Evolutionary conservation across 2,113 vertebrate species (phyloP), one percentile per base, ranked within the genome.

Genomic region (Indicator maculatus): DNA sequence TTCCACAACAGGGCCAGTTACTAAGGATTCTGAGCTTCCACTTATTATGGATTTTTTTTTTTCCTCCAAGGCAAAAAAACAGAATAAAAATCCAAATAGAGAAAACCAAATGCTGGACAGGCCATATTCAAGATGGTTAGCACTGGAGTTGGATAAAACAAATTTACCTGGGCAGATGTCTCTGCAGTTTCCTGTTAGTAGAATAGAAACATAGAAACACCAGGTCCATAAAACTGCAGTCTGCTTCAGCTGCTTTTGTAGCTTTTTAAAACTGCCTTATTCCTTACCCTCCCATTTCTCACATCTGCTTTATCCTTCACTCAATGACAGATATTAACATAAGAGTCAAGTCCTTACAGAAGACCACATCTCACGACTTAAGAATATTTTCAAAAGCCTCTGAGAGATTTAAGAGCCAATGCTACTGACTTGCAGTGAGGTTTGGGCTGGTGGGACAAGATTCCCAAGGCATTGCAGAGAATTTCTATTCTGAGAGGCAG

Each of bases 1-100:
- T 96, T 94, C 84, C 63, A 88, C 30, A 83, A 39, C 65, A 53
- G 47, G 69, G 78, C 28, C 79, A 96, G 50, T 65, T 81, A 65
- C 75, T 74, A 64, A 81, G 73, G 33, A 59, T 6, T 24, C 50
- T 52, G 50, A 52, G 50, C 50, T 24, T 24, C 28, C 79, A 96
- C 45, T 61, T 81, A 61, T 75, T 74, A 64, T 78, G 73, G 31
- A 59, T 7, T 12, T 65, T 80, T 83, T 80, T 83, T 81, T 79
- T 77, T 76, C 2, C 64, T 60, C 15, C 71, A 60, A 87, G 14
- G 8, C 6, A 63, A 61, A 76, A 81, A 41, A 28, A 36, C 19
- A 30, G 30, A 56, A 56, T 16, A 16, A 56, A 17, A 56, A 16
- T 17, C 19, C 11, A 61, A 63, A 9, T 12, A n/a, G 28, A 69